Conservation (phyloP, 2,797 vertebrate genomes). For the Danionella dracula region DNA sequence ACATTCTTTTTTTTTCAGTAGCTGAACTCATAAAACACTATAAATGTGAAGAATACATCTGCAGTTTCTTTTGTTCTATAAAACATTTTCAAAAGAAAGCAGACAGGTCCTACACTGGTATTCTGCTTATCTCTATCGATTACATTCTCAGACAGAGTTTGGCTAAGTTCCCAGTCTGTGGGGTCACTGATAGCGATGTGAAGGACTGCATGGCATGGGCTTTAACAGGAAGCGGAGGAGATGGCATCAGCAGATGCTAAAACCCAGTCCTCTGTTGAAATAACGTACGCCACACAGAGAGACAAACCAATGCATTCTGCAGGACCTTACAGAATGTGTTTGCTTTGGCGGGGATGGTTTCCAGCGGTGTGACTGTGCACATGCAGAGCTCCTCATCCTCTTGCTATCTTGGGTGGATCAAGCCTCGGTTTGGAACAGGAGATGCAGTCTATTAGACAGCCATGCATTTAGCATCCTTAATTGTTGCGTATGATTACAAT, state of each 20-base stretch:
- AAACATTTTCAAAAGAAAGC: background rate
- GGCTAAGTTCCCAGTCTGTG: background rate
- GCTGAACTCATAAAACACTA: no score
- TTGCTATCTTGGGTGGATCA: conserved; percentile 19
- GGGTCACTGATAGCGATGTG: background rate
- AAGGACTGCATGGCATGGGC: conserved; percentile 18
- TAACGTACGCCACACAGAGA: conserved; percentile 27
- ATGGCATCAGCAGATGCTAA: conserved; percentile 28
- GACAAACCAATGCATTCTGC: background rate
- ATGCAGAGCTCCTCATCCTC: conserved; percentile 7
- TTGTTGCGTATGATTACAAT: background rate
- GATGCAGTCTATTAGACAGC: conserved; percentile 21
- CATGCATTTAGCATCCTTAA: background rate
- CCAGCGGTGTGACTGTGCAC: background rate
- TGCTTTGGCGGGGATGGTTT: background rate
- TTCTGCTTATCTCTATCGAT: background rate
- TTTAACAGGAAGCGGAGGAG: conserved; percentile 23
- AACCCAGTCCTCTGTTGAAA: background rate
- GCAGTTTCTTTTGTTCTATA: no score
- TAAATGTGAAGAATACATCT: no score
- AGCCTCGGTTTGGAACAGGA: conserved; percentile 19
- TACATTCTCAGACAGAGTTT: background rate
- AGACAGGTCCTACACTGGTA: background rate
- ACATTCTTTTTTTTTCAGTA: no score
- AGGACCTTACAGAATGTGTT: background rate